Percentiles rank a stretch among this genome's conserved stretches.
Conservation (phyloP, 2,113 vertebrate species). For the Chinchilla lanigera region DNA sequence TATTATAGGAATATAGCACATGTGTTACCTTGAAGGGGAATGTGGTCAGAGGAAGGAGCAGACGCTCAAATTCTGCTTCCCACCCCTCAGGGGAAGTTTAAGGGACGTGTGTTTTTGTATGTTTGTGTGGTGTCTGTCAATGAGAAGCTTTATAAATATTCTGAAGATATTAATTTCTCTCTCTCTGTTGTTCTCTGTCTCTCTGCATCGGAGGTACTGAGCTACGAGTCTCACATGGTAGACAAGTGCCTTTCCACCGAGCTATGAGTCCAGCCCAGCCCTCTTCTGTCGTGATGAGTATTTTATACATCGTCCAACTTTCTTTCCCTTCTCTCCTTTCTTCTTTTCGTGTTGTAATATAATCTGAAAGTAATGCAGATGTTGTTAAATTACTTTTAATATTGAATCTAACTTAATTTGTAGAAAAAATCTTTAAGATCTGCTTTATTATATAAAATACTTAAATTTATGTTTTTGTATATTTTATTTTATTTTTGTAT, state of each 20-base stretch:
- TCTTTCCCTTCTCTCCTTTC: not conserved
- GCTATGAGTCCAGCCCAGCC: not conserved
- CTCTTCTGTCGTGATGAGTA: not conserved
- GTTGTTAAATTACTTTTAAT: not conserved
- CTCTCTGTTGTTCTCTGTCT: not conserved
- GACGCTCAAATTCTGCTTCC: not conserved
- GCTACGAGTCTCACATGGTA: not conserved
- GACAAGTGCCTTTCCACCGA: not conserved
- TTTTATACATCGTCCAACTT: not conserved
- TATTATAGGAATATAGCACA: not conserved
- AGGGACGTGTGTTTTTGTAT: not conserved
- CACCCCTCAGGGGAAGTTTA: not conserved
- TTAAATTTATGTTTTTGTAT: not conserved
- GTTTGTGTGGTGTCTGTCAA: not conserved
- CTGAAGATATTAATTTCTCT: not conserved
- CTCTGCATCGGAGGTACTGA: not conserved
- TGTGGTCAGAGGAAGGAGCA: not conserved
- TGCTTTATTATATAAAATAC: not conserved
- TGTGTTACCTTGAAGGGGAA: not conserved
- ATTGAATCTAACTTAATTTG: not conserved
- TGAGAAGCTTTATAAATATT: not conserved
- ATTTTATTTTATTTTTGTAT: not conserved
- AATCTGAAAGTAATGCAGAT: not conserved
- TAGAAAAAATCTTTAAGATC: not conserved
- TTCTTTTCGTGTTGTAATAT: not conserved